Base-by-base conservation (phyloP, 1,140 invertebrate species). In the Amyelois transitella region DNA sequence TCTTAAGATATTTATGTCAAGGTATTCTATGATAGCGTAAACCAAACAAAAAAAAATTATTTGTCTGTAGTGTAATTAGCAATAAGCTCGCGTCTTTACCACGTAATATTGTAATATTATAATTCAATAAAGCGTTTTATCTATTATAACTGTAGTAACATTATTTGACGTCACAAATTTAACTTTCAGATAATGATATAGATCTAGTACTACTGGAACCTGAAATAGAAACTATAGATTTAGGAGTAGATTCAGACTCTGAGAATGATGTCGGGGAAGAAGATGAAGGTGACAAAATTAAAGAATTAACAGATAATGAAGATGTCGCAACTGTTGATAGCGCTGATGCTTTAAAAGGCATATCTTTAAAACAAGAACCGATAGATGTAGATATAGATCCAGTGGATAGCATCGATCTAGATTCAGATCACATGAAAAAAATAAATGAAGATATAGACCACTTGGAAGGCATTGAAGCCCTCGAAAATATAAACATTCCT, bases 131-230 rank as follows among this genome's bases (percentile, higher is more conserved):
- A 6, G 25, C n/a, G n/a, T n/a, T n/a, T n/a, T n/a, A n/a, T n/a
- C n/a, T n/a, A n/a, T n/a, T n/a, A n/a, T n/a, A n/a, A n/a, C 25
- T 5, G 7, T 28, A 28, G 2, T 28, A 28, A 8, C 12, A 4
- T 28, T 5, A 10, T 8, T 28, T 28, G 25, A 10, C 12, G 25
- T 1, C 2, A 2, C 43, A 17, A 12, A 8, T 43, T 10, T 19
- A 28, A 43, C 21, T 70, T 71, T 24, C 67, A 82, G 79, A 68
- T 54, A 51, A 58, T 32, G 69, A 61, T 32, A 64, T 69, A 14
- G 83, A 87, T 48, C 10, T 87, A 5, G 57, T 73, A 49, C 12
- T 81, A 2, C 60, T 87, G 12, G 80, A 85, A 58, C 72, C 74
- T 17, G 49, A 60, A 5, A 64, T 86, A n/a, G 83, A 85, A 65